These are phyloP conservation scores for Meandrusa payeni DNA, from an alignment of 2,888 invertebrate genomes.

Conservation along the genomic window DNA sequence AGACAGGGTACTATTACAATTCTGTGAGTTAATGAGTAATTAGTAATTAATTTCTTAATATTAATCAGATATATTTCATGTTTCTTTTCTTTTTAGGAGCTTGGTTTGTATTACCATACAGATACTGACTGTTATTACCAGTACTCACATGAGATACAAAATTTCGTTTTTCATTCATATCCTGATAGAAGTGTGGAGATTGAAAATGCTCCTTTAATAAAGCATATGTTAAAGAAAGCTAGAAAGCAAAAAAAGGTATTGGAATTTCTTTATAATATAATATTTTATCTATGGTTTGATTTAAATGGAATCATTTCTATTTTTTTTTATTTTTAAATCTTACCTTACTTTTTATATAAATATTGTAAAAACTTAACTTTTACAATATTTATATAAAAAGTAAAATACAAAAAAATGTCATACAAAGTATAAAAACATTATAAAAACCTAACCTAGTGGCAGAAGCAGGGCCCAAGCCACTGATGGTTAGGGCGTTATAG, in stretches of 20 bases:
- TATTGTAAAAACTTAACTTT: too few species aligned
- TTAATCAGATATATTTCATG: neutral
- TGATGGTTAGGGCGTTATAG: too few species aligned
- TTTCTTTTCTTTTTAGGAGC: slow-evolving; percentile 80
- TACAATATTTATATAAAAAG: neutral
- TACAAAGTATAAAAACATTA: too few species aligned
- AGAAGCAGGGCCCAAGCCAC: too few species aligned
- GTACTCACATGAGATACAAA: slow-evolving; percentile 87
- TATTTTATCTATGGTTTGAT: too few species aligned
- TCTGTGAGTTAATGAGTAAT: slow-evolving; percentile 80
- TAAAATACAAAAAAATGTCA: too few species aligned
- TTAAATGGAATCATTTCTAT: too few species aligned
- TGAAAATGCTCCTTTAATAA: slow-evolving; percentile 43
- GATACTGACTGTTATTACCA: slow-evolving; percentile 91
- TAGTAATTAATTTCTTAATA: neutral
- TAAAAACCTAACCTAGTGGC: too few species aligned
- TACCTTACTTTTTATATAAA: slow-evolving; percentile 1
- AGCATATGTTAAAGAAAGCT: slow-evolving; percentile 57
- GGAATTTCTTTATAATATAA: neutral
- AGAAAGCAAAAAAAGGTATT: slow-evolving; percentile 56
- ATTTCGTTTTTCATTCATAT: slow-evolving; percentile 91
- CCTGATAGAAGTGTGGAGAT: slow-evolving; percentile 68
- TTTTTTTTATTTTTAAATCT: too few species aligned
- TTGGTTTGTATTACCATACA: slow-evolving; percentile 94
- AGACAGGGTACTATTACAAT: slow-evolving; percentile 94